Evolutionary conservation across 2,888 invertebrate species (phyloP), one percentile per base, ranked within the genome.

Genomic region (Raillietiella orientalis): DNA sequence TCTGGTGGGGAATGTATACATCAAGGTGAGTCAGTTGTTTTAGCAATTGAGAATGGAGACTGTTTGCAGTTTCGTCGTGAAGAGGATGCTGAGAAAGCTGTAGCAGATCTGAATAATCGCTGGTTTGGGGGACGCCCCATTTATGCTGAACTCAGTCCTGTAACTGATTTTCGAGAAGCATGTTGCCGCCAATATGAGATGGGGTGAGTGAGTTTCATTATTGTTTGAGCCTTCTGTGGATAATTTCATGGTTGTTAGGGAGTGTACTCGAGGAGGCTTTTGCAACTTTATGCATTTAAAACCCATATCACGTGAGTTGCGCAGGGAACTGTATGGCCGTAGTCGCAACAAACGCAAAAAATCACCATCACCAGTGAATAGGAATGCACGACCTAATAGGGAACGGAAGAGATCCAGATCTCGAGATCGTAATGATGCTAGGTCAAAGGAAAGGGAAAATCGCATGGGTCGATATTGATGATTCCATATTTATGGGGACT

Each of bases 281-380:
- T 96, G 96, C 49, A 99, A 99, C 53, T 99, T 96, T 52, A 99
- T 99, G 96, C 96, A 96, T 45, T 56, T 96, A 45, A 96, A 96
- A 44, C 93, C 93, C 8, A 93, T 96, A 38, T 90, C 90, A 1
- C 58, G 87, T 33, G 87, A 90, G 44, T 50, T 93, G 29, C 57
- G 87, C 34, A 63, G 84, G 51, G 75, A 57, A 38, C 40, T 59
- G 21, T 54, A 53, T 38, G 47, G 50, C 21, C 40, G 50, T 8
- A 41, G n/a, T n/a, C n/a, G n/a, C n/a, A n/a, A n/a, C n/a, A n/a
- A n/a, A n/a, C n/a, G n/a, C n/a, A n/a, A n/a, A n/a, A n/a, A n/a
- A n/a, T n/a, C n/a, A n/a, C n/a, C n/a, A n/a, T n/a, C n/a, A n/a
- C n/a, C n/a, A n/a, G n/a, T n/a, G n/a, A n/a, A n/a, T n/a, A n/a